phyloP scores from a whole-genome alignment of 2,888 invertebrate genomes.

The Drosophila algonquin region DNA sequence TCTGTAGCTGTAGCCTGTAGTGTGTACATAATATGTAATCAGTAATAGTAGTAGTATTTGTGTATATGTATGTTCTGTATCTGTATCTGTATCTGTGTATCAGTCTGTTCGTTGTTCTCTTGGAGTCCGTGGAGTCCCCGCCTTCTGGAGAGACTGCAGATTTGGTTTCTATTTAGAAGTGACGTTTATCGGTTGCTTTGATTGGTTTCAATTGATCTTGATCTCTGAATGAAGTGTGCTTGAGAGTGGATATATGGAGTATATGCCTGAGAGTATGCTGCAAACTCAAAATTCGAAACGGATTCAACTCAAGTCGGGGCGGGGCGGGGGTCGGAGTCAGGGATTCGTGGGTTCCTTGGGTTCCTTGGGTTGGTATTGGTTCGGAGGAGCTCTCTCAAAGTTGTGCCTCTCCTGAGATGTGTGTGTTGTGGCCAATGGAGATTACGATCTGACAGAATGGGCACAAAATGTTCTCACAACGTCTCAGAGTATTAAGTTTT shows the following conservation, averaged over 20 bases:
- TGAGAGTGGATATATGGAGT: conserved; percentile 62
- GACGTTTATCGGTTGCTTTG: conserved; percentile 44
- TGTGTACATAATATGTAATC: background rate
- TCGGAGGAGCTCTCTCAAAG: conserved; percentile 55
- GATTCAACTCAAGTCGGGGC: conserved; percentile 43
- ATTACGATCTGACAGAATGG: conserved; percentile 29
- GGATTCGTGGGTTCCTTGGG: conserved; percentile 5
- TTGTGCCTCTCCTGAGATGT: conserved; percentile 25
- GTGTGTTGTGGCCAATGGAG: conserved; percentile 24
- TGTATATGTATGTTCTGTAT: conserved; percentile 35
- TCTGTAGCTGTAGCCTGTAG: conserved; percentile 12
- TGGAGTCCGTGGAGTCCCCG: conserved; percentile 10
- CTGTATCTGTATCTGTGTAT: conserved; percentile 28
- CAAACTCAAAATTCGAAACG: conserved; percentile 56
- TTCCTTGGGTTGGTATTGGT: conserved; percentile 5
- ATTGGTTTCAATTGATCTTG: conserved; percentile 31
- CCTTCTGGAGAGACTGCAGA: conserved; percentile 14
- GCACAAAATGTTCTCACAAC: conserved; percentile 55
- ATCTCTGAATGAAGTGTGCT: conserved; percentile 67
- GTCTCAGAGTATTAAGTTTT: conserved; percentile 61
- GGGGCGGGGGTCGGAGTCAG: conserved; percentile 11
- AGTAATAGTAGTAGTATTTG: too few relatives aligned
- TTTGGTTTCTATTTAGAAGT: conserved; percentile 46
- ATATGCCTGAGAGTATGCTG: conserved; percentile 68
- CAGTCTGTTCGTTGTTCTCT: conserved; percentile 37